These are phyloP conservation scores for Leptothorax acervorum DNA, from an alignment of 2,888 invertebrate genomes.

Conservation along the genomic window DNA sequence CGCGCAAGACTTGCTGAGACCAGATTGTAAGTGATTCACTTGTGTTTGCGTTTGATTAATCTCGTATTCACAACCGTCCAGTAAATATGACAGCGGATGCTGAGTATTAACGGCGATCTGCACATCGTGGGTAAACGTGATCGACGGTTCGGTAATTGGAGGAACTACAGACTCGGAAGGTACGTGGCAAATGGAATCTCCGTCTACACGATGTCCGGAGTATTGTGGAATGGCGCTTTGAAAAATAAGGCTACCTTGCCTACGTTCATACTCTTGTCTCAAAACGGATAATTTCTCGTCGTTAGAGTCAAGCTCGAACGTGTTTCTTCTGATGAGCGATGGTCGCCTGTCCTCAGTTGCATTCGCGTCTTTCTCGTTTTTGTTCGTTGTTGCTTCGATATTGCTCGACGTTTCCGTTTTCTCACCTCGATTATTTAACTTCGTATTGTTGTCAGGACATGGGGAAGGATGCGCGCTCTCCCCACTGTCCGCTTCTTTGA, in stretches of 20 bases:
- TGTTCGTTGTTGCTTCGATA: background rate
- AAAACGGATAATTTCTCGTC: conserved; percentile 84
- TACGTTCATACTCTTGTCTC: conserved; percentile 87
- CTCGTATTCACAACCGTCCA: conserved; percentile 61
- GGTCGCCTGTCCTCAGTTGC: conserved; percentile 72
- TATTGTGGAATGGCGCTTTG: conserved; percentile 89
- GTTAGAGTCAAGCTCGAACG: conserved; percentile 85
- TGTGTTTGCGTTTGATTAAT: conserved; percentile 51
- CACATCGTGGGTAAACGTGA: conserved; percentile 57
- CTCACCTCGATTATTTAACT: conserved; percentile 60
- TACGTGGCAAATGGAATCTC: conserved; percentile 77
- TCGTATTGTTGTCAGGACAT: conserved; percentile 81
- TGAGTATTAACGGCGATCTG: conserved; percentile 57
- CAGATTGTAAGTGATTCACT: conserved; percentile 29
- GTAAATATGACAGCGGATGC: conserved; percentile 62
- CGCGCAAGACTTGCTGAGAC: conserved; percentile 3
- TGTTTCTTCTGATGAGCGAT: conserved; percentile 84
- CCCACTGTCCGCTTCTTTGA: conserved; percentile 84
- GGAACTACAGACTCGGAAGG: conserved; percentile 57
- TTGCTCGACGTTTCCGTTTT: conserved; percentile 35
- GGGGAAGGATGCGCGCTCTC: conserved; percentile 84
- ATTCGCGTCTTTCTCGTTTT: conserved; percentile 32
- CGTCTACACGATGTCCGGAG: conserved; percentile 87
- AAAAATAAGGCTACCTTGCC: conserved; percentile 88
- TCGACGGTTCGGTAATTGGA: conserved; percentile 54